Evolutionary conservation across 2,888 invertebrate species (phyloP), one percentile per base, ranked within the genome.

Genomic region (Caenorhabditis panamensis): DNA sequence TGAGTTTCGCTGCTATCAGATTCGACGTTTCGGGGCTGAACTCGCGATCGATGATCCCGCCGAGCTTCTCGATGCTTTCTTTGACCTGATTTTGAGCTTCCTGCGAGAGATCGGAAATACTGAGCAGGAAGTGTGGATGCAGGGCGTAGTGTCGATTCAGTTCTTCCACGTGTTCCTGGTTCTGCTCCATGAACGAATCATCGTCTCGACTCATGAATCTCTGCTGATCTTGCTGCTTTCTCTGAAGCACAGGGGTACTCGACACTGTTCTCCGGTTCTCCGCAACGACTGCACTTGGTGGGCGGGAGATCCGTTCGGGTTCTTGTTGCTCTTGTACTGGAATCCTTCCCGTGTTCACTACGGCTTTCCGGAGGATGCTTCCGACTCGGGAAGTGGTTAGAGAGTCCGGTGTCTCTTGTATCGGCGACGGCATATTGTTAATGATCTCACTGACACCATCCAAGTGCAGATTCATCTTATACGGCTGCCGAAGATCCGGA

Each of bases 401-500:
- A 13, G 69, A 68, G 4, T 69, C 59, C 47, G 20, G 73, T 13
- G 63, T 62, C 8, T 76, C 63, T 3, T 44, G 28, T 0, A 37
- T 4, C 20, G 81, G 81, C 13, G 76, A 67, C 11, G 67, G 62
- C 36, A 80, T 76, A 4, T 64, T 54, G 13, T 81, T 49, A 28
- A 81, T 71, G 37, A 67, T 53, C 54, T 72, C 58, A 47, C 26
- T 44, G 6, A 58, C 41, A 16, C 53, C 58, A 2, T 81, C 72
- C 16, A 81, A 56, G 13, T 81, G 51, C 41, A 80, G 62, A n/a
- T 64, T 63, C 69, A 75, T 75, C 51, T 69, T 69, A n/a, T 54
- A 75, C 22, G 75, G 69, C 36, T 80, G 69, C 6, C 56, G 28
- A 22, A 75, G 49, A 61, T 80, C 76, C 11, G 61, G 67, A 24